A percentile compares a stretch with the other conserved stretches of the same genome.
Conservation (phyloP, 2,797 vertebrate genomes). For the Chiloscyllium punctatum region DNA sequence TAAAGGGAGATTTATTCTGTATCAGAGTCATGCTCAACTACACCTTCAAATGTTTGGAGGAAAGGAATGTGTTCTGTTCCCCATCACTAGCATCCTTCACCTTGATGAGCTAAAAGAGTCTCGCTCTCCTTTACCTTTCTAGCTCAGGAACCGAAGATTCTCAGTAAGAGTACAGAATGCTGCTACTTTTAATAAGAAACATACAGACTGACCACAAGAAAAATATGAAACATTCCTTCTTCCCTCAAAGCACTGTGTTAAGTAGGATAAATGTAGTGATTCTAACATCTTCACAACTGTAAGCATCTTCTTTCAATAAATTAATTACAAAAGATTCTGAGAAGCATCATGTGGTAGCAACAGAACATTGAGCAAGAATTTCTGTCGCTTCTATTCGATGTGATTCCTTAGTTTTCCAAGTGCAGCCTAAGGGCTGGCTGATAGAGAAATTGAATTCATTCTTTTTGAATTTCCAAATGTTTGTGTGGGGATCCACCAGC, state of each 20-base stretch:
- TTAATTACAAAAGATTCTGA: neutral
- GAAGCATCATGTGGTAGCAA: neutral
- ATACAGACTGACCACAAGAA: neutral
- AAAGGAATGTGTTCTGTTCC: neutral
- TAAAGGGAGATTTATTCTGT: neutral
- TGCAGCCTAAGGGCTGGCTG: neutral
- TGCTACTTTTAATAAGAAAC: constrained; percentile 1
- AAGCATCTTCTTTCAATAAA: neutral
- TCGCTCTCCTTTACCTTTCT: neutral
- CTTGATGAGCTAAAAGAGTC: neutral
- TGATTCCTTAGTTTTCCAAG: neutral
- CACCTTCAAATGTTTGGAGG: neutral
- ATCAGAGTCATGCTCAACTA: neutral
- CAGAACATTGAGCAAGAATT: neutral
- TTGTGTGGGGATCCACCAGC: neutral
- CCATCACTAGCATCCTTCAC: neutral
- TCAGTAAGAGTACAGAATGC: neutral
- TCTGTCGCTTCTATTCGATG: neutral
- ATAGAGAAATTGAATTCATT: neutral
- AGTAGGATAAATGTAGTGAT: neutral
- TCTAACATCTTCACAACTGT: neutral
- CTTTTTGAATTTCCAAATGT: neutral
- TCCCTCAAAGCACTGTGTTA: neutral
- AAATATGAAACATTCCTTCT: constrained; percentile 15
- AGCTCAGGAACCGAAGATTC: neutral